Percentiles rank a stretch among this genome's conserved stretches.
These are phyloP conservation scores for Poeciliopsis infans DNA, from an alignment of 2,797 vertebrate genomes.

Conservation along the genomic window DNA sequence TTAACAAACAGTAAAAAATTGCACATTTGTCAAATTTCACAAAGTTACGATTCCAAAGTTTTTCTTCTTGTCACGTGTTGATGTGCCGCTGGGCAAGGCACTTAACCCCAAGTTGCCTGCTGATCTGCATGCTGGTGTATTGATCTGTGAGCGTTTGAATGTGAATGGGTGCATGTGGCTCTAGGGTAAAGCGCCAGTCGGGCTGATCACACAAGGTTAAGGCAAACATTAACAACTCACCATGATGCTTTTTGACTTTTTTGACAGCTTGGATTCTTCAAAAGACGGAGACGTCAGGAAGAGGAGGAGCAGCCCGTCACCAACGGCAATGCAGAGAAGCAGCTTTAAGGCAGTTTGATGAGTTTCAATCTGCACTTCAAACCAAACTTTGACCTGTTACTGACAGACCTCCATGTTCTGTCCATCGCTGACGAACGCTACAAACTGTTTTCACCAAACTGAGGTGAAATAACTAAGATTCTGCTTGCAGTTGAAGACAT, in stretches of 20 bases:
- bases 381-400: not conserved
- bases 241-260: constrained; percentile 26
- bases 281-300: constrained; percentile 78
- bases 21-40: not conserved
- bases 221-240: not conserved
- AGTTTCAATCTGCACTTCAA: not conserved
- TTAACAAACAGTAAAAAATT: not conserved
- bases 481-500: constrained; percentile 3
- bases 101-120: no score
- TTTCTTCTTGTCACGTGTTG: no score
- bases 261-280: constrained; percentile 92
- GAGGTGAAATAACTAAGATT: not conserved
- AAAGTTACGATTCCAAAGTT: not conserved
- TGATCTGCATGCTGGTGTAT: no score
- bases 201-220: no score
- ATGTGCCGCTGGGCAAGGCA: no score
- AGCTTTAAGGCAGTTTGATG: constrained; percentile 47
- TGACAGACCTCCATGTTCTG: not conserved
- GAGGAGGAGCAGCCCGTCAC: constrained; percentile 64
- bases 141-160: no score
- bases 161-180: no score
- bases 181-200: no score
- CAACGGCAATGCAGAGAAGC: constrained; percentile 81
- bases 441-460: not conserved
- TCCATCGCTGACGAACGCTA: not conserved